Evolutionary conservation across 2,797 vertebrate species (phyloP).

Genomic region (Cichlasoma orientale): DNA sequence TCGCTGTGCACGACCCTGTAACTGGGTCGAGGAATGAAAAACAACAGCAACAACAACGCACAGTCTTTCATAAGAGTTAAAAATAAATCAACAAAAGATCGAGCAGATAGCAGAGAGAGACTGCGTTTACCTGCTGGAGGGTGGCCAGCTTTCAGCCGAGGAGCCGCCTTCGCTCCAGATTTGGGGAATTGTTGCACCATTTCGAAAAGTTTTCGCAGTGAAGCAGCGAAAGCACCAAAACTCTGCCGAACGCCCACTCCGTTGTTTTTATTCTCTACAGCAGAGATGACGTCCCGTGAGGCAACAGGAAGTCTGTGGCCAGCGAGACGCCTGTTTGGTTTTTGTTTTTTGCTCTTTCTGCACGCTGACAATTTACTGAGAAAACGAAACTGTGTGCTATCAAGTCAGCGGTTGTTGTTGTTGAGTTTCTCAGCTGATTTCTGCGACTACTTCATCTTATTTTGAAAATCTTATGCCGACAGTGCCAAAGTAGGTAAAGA

Average conservation of each 20-base stretch:
- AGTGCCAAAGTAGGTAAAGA: neutral
- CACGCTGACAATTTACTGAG: neutral
- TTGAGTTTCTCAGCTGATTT: neutral
- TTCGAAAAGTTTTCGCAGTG: slow-evolving; percentile 26
- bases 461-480: neutral
- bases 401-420: neutral
- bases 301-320: slow-evolving; percentile 51
- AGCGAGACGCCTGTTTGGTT: neutral
- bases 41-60: slow-evolving; percentile 14
- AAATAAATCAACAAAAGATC: too few relatives aligned
- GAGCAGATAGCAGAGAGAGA: fast-evolving
- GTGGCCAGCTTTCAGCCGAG: slow-evolving; percentile 78
- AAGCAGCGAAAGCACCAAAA: neutral
- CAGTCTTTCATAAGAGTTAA: neutral
- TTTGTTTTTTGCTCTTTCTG: too few relatives aligned
- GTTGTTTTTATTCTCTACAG: slow-evolving; percentile 66
- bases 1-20: neutral
- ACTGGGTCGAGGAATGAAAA: slow-evolving; percentile 2
- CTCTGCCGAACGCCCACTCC: slow-evolving; percentile 26
- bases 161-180: slow-evolving; percentile 50
- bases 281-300: slow-evolving; percentile 42
- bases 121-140: slow-evolving; percentile 78
- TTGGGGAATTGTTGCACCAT: slow-evolving; percentile 78
- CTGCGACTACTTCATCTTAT: neutral
- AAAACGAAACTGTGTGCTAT: neutral